Conservation (phyloP, 1,140 invertebrate species). For the Plectrocnemia conspersa region DNA sequence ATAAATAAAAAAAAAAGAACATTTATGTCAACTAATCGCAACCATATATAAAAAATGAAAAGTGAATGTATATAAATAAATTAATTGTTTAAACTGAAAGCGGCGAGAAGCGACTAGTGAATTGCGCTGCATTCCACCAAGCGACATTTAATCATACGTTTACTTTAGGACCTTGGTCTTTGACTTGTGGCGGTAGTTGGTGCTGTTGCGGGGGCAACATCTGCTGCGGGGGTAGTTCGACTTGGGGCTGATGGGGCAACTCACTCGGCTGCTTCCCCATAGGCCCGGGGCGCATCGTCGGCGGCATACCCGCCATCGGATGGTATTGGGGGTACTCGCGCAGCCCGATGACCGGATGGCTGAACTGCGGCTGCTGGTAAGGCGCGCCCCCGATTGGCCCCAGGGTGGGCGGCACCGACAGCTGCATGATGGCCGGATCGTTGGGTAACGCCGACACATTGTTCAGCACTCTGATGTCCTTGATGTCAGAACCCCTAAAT, state of each 20-base stretch:
- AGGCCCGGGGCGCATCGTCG: constrained; percentile 48
- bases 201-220: constrained; percentile 46
- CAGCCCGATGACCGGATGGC: constrained; percentile 46
- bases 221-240: constrained; percentile 43
- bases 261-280: constrained; percentile 71
- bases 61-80: too few relatives aligned
- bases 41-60: too few relatives aligned
- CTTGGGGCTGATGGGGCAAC: constrained; percentile 58
- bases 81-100: too few relatives aligned
- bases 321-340: constrained; percentile 49
- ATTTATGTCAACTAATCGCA: too few relatives aligned
- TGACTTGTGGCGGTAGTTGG: constrained; percentile 54
- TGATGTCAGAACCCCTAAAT: constrained; percentile 96
- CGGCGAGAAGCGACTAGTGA: too few relatives aligned
- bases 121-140: constrained; percentile 8
- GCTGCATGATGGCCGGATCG: constrained; percentile 94
- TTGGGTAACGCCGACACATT: constrained; percentile 71
- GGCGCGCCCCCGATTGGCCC: constrained; percentile 39
- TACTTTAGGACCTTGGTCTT: constrained; percentile 60
- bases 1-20: too few relatives aligned
- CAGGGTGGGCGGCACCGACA: constrained; percentile 65
- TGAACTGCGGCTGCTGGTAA: constrained; percentile 45
- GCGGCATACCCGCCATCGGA: constrained; percentile 59
- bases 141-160: constrained; percentile 7
- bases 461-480: constrained; percentile 93